Base-by-base conservation (phyloP, 2,113 vertebrate species). In the Brachionichthys hirsutus region DNA sequence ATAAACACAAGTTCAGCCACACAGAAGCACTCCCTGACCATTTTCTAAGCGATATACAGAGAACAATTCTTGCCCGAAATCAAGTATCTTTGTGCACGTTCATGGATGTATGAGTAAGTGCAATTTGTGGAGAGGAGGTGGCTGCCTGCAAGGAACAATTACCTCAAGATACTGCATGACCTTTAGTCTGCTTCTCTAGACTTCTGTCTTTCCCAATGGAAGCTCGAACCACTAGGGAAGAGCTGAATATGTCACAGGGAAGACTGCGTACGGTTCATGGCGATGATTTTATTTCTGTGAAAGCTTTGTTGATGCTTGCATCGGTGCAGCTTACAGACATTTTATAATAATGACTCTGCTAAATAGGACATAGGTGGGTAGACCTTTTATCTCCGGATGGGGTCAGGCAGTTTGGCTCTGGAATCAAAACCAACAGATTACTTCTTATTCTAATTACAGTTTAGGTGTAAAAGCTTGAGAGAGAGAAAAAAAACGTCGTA, bases 351-450 rank as follows among this genome's bases (percentile, higher is more conserved):
- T 59, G 69, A 65, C n/a, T 51, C 48, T 45, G 58, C 66, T 18
- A 57, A 85, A 77, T 41, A 80, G 54, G 71, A 54, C 53, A 72
- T 66, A 64, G 43, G 61, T 57, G 59, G 42, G 67, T 47, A 67
- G 67, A 79, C 60, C 79, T 68, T 63, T 84, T 65, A 62, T 62
- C 73, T 62, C 41, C 15, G 59, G 67, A 77, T 53, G 45, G 48
- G 60, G 73, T 85, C 67, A 60, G 49, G 59, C 40, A 51, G 43
- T 74, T 67, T 12, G 2, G 36, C 62, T 69, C 47, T 57, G 42
- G 60, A 85, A 84, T 84, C 73, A 78, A 81, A 85, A 73, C 46
- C 16, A 12, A 69, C 73, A 83, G 73, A 85, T 88, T 85, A 77
- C 55, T 80, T 76, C 75, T 66, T 67, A 49, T 55, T 52, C 57